These are phyloP conservation scores for Sinella curviseta DNA, from an alignment of 1,140 invertebrate species.

Conservation along the genomic window DNA sequence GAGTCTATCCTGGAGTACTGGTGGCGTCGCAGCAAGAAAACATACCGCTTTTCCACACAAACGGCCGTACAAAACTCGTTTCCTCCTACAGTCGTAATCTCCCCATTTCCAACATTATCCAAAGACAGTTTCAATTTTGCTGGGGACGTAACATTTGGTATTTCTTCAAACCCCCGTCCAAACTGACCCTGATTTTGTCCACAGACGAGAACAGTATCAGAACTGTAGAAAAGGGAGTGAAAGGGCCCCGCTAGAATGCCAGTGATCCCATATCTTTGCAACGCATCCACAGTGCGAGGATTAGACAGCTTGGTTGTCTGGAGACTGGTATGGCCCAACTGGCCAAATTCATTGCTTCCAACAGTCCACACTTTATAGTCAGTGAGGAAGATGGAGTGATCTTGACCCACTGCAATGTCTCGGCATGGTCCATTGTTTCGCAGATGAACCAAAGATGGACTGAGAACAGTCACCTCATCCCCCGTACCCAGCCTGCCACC, in stretches of 20 bases:
- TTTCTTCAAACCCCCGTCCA: slow-evolving; percentile 56
- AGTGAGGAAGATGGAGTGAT: slow-evolving; percentile 68
- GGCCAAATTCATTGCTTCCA: slow-evolving; percentile 66
- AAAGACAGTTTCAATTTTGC: neutral
- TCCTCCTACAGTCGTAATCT: neutral
- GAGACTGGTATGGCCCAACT: slow-evolving; percentile 62
- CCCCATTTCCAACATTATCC: neutral
- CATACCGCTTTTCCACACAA: neutral
- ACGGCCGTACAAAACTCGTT: neutral
- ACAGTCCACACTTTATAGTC: slow-evolving; percentile 61
- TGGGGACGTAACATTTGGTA: neutral
- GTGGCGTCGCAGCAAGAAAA: neutral
- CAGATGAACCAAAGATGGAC: slow-evolving; percentile 60
- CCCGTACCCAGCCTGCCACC: slow-evolving; percentile 69
- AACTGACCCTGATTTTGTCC: slow-evolving; percentile 74
- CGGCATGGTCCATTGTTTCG: slow-evolving; percentile 51
- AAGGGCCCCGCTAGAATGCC: slow-evolving; percentile 65
- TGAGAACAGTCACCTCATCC: slow-evolving; percentile 61
- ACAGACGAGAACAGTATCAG: slow-evolving; percentile 64
- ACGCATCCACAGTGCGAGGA: slow-evolving; percentile 57
- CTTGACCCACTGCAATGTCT: slow-evolving; percentile 57
- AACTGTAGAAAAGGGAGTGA: slow-evolving; percentile 69
- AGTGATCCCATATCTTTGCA: slow-evolving; percentile 50
- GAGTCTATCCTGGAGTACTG: neutral
- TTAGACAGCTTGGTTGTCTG: slow-evolving; percentile 57